Percentiles rank a stretch among this genome's conserved stretches.
Evolutionary conservation across 2,888 invertebrate species (phyloP).

Genomic region (Eledone cirrhosa): DNA sequence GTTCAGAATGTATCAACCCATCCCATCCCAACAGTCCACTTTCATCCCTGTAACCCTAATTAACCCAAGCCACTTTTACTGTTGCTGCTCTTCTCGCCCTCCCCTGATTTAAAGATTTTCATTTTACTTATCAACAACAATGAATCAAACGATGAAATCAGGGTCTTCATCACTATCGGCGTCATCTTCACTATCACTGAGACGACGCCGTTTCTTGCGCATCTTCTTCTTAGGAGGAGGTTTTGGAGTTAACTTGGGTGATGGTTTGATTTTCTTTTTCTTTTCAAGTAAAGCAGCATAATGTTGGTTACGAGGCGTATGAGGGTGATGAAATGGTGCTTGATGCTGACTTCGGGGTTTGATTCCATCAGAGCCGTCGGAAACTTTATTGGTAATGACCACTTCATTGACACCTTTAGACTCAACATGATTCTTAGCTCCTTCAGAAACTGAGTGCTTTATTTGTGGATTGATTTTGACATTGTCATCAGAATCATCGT

Average conservation of each 20-base stretch:
- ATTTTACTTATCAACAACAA: no score
- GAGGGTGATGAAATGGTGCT: not conserved
- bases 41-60: not conserved
- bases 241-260: not conserved
- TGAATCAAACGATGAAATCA: constrained; percentile 49
- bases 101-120: no score
- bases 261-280: constrained; percentile 20
- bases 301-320: not conserved
- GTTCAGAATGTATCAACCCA: not conserved
- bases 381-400: constrained; percentile 3
- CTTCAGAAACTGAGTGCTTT: not conserved
- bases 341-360: constrained; percentile 8
- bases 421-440: not conserved
- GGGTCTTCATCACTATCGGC: constrained; percentile 53
- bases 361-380: constrained; percentile 7
- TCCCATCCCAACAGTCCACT: not conserved
- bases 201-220: constrained; percentile 55
- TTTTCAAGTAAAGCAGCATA: constrained; percentile 20
- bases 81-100: no score
- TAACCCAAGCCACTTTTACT: not conserved
- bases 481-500: constrained; percentile 69
- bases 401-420: not conserved
- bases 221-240: constrained; percentile 38
- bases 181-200: constrained; percentile 55
- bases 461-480: constrained; percentile 29